Evolutionary conservation across 1,140 invertebrate species (phyloP).

Genomic region (Maniola jurtina): DNA sequence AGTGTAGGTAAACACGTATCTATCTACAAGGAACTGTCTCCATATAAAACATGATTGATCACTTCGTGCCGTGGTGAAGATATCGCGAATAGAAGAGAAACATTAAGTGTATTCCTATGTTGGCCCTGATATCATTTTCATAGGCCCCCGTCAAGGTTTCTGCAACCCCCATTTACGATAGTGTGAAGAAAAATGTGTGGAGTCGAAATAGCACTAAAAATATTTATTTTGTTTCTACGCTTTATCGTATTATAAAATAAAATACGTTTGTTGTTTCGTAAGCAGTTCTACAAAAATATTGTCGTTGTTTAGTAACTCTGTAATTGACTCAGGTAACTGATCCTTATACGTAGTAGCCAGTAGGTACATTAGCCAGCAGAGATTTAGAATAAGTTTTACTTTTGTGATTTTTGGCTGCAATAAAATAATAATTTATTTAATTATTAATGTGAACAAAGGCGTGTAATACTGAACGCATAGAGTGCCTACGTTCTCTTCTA

Average conservation of each 20-base stretch:
- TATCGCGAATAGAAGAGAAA: constrained; percentile 62
- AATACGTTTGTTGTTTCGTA: no score
- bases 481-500: no score
- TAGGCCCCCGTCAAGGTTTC: constrained; percentile 58
- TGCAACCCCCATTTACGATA: constrained; percentile 54
- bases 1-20: constrained; percentile 15
- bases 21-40: constrained; percentile 50
- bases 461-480: no score
- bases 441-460: no score
- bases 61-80: constrained; percentile 50
- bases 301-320: not conserved
- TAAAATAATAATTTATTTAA: no score
- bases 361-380: no score
- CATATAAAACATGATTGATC: constrained; percentile 71
- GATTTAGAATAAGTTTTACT: no score
- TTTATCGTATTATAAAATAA: not conserved
- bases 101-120: constrained; percentile 77
- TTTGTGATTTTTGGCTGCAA: no score
- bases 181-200: constrained; percentile 41
- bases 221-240: not conserved
- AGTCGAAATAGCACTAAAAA: constrained; percentile 21
- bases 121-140: constrained; percentile 71
- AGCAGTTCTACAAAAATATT: no score
- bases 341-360: no score
- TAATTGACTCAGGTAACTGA: no score